phyloP scores from a whole-genome alignment of 92 coral and sea anemone species.

The Hydrozoanthus gracilis region DNA sequence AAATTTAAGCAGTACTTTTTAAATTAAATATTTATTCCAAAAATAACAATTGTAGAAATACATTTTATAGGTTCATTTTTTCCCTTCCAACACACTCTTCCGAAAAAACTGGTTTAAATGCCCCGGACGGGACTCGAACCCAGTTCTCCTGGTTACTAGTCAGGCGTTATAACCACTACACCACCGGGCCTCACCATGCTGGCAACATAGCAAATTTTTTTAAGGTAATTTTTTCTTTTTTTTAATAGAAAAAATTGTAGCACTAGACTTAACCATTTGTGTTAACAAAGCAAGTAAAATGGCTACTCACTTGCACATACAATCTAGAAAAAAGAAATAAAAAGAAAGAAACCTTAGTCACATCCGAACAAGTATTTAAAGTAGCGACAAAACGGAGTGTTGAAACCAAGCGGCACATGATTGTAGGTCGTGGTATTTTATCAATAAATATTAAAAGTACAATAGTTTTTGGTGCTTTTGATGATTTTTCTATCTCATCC shows the following conservation, averaged over 20 bases:
- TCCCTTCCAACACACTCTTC: no score
- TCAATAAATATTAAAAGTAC: conserved; percentile 1
- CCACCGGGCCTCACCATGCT: no score
- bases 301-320: neutral
- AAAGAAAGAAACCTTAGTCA: neutral
- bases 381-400: neutral
- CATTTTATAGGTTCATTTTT: no score
- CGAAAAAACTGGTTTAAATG: no score
- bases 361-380: conserved; percentile 18
- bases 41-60: no score
- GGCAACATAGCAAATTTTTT: neutral
- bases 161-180: no score
- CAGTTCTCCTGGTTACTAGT: no score
- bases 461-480: no score
- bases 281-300: neutral
- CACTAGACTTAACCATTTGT: neutral
- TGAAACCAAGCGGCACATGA: neutral
- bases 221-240: neutral
- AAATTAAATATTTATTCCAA: no score
- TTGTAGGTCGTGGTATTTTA: conserved; percentile 33
- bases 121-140: no score
- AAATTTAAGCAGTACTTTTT: no score
- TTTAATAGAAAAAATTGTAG: neutral
- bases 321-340: neutral
- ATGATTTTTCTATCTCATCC: no score